Conservation (phyloP, 2,888 invertebrate genomes). For the Sphaerophoria taeniata region DNA sequence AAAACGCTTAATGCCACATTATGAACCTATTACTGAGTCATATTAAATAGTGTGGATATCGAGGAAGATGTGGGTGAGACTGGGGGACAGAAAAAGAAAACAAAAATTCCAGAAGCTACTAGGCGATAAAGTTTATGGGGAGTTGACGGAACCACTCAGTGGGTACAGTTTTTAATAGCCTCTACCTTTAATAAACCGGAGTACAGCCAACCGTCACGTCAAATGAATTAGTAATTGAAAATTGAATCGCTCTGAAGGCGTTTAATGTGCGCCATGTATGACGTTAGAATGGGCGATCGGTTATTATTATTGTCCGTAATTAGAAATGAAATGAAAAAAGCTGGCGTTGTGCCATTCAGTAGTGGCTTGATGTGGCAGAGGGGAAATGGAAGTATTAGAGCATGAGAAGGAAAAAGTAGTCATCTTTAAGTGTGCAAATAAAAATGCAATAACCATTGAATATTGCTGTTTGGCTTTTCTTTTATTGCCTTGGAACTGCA, state of each 20-base stretch:
- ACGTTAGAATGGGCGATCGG: conserved; percentile 21
- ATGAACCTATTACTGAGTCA: conserved; percentile 31
- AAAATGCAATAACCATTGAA: conserved; percentile 24
- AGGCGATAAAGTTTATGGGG: neutral
- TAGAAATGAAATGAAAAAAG: conserved; percentile 4
- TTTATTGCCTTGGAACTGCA: conserved; percentile 12
- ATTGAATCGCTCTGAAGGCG: conserved; percentile 49
- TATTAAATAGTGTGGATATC: too few relatives aligned
- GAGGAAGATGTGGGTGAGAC: conserved; percentile 6
- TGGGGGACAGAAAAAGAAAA: neutral
- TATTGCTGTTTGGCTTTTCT: neutral
- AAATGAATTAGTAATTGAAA: conserved; percentile 67
- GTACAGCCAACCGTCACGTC: conserved; percentile 13
- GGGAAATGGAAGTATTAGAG: too few relatives aligned
- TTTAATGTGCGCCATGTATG: conserved; percentile 46
- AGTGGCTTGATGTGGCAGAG: neutral
- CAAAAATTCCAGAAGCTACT: conserved; percentile 14
- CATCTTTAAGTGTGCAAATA: neutral
- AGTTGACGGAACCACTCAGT: conserved; percentile 3
- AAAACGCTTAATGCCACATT: conserved; percentile 34
- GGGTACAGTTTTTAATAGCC: conserved; percentile 1
- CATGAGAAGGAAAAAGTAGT: too few relatives aligned
- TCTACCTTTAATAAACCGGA: conserved; percentile 1
- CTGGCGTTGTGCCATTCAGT: neutral
- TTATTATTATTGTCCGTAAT: conserved; percentile 24